Percentiles rank a stretch among this genome's conserved stretches.
These are phyloP conservation scores for Microctenopoma lineatum DNA, from an alignment of 2,797 vertebrate species.

Conservation along the genomic window DNA sequence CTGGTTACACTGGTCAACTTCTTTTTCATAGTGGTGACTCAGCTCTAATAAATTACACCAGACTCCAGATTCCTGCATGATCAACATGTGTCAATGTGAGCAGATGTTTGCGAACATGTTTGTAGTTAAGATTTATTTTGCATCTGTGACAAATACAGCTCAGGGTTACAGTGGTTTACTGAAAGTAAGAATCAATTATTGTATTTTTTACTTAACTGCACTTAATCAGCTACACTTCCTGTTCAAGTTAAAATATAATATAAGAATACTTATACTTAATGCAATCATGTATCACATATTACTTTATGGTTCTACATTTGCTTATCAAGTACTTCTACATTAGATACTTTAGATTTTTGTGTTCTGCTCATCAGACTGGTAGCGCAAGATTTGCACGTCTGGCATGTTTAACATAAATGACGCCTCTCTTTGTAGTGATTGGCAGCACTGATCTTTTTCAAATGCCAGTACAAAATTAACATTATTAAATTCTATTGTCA, in stretches of 20 bases:
- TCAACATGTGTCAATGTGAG: neutral
- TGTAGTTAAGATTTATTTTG: neutral
- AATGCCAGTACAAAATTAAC: neutral
- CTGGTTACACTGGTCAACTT: neutral
- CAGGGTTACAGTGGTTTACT: neutral
- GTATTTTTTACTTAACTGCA: too few species aligned
- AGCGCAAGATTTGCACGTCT: too few species aligned
- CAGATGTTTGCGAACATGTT: slow-evolving; percentile 13
- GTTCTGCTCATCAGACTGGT: too few species aligned
- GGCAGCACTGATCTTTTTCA: neutral
- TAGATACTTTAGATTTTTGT: too few species aligned
- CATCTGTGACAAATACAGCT: neutral
- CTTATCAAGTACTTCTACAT: too few species aligned
- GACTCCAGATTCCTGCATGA: too few species aligned
- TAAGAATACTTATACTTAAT: too few species aligned
- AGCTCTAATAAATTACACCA: neutral
- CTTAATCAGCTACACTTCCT: too few species aligned
- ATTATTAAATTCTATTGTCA: slow-evolving; percentile 63
- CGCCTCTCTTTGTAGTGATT: neutral
- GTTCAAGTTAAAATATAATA: too few species aligned
- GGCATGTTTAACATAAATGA: neutral
- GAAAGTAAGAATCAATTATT: neutral
- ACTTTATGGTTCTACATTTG: too few species aligned
- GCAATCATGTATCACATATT: too few species aligned
- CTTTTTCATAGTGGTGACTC: neutral